Conservation (phyloP, 2,113 vertebrate species). For the Ctenodactylus gundi region DNA sequence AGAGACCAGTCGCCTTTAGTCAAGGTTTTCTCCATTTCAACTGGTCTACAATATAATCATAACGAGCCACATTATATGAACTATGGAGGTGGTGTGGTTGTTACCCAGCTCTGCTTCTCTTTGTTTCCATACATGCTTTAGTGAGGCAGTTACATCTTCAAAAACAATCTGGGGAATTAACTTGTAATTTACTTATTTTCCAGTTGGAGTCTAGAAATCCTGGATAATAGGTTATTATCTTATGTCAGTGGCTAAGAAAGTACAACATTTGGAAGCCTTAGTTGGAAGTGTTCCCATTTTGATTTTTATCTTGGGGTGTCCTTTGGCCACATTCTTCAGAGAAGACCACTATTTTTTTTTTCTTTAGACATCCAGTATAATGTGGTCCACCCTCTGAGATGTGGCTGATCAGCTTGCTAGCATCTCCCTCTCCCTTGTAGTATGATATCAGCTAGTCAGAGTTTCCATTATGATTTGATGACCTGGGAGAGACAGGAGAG, state of each 20-base stretch:
- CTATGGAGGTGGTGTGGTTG: rapidly evolving
- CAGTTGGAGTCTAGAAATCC: rapidly evolving
- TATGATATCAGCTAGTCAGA: background rate
- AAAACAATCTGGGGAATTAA: background rate
- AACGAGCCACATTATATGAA: background rate
- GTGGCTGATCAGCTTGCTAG: rapidly evolving
- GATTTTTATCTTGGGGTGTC: background rate
- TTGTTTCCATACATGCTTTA: background rate
- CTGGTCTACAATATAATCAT: background rate
- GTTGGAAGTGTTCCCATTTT: background rate
- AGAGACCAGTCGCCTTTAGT: background rate
- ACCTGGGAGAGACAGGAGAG: background rate
- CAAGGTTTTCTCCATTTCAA: background rate
- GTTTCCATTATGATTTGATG: conserved; percentile 55
- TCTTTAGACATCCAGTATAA: background rate
- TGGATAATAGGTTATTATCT: rapidly evolving
- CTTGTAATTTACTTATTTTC: background rate
- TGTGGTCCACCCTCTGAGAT: background rate
- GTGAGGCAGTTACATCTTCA: background rate
- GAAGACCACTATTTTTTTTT: background rate
- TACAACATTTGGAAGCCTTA: background rate
- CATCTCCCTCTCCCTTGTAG: background rate
- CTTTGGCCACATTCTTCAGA: background rate
- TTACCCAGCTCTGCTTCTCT: background rate
- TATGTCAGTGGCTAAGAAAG: background rate